Percentiles rank a stretch among this genome's conserved stretches.
Evolutionary conservation across 2,797 vertebrate genomes (phyloP).

Genomic region (Lacerta bilineata): DNA sequence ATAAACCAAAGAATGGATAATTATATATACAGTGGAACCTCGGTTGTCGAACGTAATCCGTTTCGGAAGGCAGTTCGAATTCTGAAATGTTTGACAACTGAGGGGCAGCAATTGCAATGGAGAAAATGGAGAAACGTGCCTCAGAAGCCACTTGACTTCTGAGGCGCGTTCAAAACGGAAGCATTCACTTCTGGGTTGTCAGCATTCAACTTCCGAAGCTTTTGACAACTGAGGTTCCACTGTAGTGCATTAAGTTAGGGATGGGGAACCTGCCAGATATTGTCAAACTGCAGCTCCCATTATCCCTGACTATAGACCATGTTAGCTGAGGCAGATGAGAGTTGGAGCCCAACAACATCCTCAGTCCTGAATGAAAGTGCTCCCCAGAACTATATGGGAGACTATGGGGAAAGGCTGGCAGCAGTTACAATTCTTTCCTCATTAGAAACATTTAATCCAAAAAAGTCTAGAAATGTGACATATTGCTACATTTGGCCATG

Average conservation of each 20-base stretch:
- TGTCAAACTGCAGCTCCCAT: background rate
- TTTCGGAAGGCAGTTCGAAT: no score
- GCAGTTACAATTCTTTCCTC: background rate
- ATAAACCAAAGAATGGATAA: slow-evolving; percentile 2
- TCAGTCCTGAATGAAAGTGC: background rate
- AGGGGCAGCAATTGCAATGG: no score
- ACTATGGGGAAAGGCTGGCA: background rate
- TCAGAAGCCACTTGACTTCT: no score
- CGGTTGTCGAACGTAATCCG: no score
- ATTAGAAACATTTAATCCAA: background rate
- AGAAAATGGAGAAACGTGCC: no score
- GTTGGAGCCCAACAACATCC: background rate
- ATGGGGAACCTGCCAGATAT: background rate
- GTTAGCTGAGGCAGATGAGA: background rate
- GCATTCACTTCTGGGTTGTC: no score
- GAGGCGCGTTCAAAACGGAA: no score
- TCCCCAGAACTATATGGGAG: background rate
- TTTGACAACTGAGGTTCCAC: no score
- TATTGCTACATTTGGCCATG: background rate
- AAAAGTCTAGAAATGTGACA: background rate
- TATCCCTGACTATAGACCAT: background rate
- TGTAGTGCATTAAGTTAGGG: background rate
- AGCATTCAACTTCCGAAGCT: no score
- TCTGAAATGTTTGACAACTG: no score
- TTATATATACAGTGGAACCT: background rate